These are phyloP conservation scores for Zeuzera pyrina DNA, from an alignment of 2,888 invertebrate genomes.

Conservation along the genomic window DNA sequence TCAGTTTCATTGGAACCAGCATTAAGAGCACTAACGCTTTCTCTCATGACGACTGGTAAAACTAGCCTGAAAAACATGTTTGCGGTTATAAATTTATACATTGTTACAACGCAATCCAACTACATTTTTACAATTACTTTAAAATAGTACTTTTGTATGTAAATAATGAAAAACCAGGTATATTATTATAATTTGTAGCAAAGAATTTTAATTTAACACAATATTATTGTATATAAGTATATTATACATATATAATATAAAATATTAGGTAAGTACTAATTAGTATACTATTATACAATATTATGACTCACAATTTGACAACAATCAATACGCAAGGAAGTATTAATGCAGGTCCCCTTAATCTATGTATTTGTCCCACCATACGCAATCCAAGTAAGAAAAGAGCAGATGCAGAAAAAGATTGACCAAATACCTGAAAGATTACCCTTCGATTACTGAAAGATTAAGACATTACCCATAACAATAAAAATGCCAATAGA, in stretches of 20 bases:
- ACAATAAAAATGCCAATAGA: too few relatives aligned
- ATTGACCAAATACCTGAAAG: slow-evolving; percentile 81
- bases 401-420: slow-evolving; percentile 93
- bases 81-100: not conserved
- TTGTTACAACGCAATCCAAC: too few relatives aligned
- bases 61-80: slow-evolving; percentile 74
- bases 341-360: slow-evolving; percentile 84
- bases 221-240: too few relatives aligned
- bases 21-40: slow-evolving; percentile 84
- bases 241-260: too few relatives aligned
- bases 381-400: slow-evolving; percentile 93
- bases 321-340: slow-evolving; percentile 90
- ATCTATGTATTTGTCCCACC: slow-evolving; percentile 89
- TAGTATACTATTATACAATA: not conserved
- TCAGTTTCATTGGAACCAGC: slow-evolving; percentile 80
- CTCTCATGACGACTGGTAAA: slow-evolving; percentile 88
- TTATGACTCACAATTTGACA: slow-evolving; percentile 89
- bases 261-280: too few relatives aligned
- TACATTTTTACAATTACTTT: too few relatives aligned
- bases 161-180: too few relatives aligned
- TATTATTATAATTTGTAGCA: too few relatives aligned
- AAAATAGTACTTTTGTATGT: too few relatives aligned
- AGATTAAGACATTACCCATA: too few relatives aligned
- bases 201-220: slow-evolving; percentile 1
- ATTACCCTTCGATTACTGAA: too few relatives aligned